Percentiles rank a stretch among this genome's conserved stretches.
Evolutionary conservation across 2,797 vertebrate species (phyloP).

Genomic region (Etheostoma perlongum): DNA sequence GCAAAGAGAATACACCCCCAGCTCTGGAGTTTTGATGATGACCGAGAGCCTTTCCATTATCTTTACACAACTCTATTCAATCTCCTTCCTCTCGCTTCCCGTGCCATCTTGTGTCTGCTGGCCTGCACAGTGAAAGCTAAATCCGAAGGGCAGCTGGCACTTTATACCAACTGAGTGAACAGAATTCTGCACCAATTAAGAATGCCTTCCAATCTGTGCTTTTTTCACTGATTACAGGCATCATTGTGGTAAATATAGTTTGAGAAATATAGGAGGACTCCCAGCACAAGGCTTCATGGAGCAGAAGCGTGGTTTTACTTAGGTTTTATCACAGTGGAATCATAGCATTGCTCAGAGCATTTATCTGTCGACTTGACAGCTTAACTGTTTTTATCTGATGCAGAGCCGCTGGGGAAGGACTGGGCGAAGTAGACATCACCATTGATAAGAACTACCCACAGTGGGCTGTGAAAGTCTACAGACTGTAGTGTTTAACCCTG

Average conservation of each 20-base stretch:
- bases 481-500: conserved; percentile 8
- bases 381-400: conserved; percentile 59
- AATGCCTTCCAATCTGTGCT: conserved; percentile 42
- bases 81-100: conserved; percentile 51
- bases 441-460: conserved; percentile 29
- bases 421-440: conserved; percentile 18
- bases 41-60: conserved; percentile 61
- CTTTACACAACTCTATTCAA: conserved; percentile 68
- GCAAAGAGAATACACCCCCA: conserved; percentile 23
- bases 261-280: conserved; percentile 35
- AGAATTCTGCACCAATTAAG: conserved; percentile 52
- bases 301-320: conserved; percentile 61
- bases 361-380: conserved; percentile 54
- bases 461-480: conserved; percentile 18
- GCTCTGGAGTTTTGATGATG: conserved; percentile 74
- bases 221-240: conserved; percentile 42
- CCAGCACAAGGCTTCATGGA: conserved; percentile 41
- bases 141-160: conserved; percentile 60
- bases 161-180: conserved; percentile 35
- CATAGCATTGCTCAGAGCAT: conserved; percentile 43
- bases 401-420: conserved; percentile 22
- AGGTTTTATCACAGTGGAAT: conserved; percentile 50
- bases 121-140: conserved; percentile 34
- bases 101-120: conserved; percentile 46
- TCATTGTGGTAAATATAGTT: conserved; percentile 48